A percentile compares a stretch with the other conserved stretches of the same genome.
Evolutionary conservation across 23 tunicate genomes (phyloP).

Genomic region (Clavelina lepadiformis): DNA sequence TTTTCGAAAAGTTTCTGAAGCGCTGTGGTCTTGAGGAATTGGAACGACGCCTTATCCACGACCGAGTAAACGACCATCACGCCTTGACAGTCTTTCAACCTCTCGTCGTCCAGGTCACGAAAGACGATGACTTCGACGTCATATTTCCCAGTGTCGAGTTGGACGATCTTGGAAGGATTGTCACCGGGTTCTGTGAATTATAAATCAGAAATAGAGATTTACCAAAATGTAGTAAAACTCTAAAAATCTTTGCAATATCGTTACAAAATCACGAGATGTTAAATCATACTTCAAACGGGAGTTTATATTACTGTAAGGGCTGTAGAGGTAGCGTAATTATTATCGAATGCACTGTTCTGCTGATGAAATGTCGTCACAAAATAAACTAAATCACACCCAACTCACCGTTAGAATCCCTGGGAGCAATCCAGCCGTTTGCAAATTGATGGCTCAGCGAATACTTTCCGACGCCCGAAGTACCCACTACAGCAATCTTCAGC

Average conservation of each 20-base stretch:
- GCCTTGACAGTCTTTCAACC: constrained; percentile 28
- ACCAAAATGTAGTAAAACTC: no score
- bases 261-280: no score
- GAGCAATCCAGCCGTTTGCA: constrained; percentile 83
- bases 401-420: constrained; percentile 43
- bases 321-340: no score
- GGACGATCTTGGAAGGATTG: constrained; percentile 18
- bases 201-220: no score
- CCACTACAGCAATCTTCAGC: constrained; percentile 34
- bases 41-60: constrained; percentile 31
- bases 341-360: no score
- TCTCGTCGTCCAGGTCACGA: constrained; percentile 18
- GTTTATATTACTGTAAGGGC: no score
- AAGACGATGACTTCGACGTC: constrained; percentile 29
- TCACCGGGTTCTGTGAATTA: no score
- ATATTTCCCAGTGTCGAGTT: constrained; percentile 11
- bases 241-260: no score
- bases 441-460: constrained; percentile 79
- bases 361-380: no score
- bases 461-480: constrained; percentile 58
- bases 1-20: constrained; percentile 18
- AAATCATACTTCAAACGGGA: not conserved
- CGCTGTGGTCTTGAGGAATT: constrained; percentile 16
- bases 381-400: no score
- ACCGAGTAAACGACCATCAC: constrained; percentile 32